These are phyloP conservation scores for Lasioglossum marginatum DNA, from an alignment of 2,888 invertebrate species.

Conservation along the genomic window DNA sequence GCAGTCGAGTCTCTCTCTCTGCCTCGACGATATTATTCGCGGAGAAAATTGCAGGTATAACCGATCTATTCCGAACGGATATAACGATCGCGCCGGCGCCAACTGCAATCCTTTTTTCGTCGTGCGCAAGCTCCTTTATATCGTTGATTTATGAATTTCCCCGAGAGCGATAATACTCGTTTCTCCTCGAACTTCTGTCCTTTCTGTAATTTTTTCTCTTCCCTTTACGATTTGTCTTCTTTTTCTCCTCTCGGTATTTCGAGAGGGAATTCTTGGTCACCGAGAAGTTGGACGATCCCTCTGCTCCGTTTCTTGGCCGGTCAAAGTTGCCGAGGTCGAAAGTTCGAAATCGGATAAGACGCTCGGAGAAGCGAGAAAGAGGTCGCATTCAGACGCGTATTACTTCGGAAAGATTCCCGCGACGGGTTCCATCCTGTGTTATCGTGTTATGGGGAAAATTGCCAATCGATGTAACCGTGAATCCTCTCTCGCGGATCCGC, in stretches of 20 bases:
- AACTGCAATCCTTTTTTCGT: not conserved
- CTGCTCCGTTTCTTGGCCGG: not conserved
- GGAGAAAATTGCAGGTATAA: slow-evolving; percentile 38
- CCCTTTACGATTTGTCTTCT: not conserved
- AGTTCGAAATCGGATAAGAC: slow-evolving; percentile 15
- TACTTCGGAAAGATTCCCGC: not conserved
- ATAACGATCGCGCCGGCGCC: slow-evolving; percentile 11
- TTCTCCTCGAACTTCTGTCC: not conserved
- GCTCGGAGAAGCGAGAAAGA: not conserved
- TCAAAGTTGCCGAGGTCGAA: slow-evolving; percentile 3
- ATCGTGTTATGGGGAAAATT: slow-evolving; percentile 28
- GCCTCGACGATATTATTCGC: slow-evolving; percentile 16
- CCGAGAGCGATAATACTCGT: slow-evolving; percentile 1
- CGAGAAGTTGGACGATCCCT: not conserved
- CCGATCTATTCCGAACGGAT: slow-evolving; percentile 46
- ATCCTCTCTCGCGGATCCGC: not conserved
- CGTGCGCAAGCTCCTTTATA: not conserved
- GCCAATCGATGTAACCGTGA: slow-evolving; percentile 19
- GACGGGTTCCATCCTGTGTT: slow-evolving; percentile 5
- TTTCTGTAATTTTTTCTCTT: not conserved
- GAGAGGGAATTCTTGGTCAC: not conserved
- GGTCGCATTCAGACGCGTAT: slow-evolving; percentile 7
- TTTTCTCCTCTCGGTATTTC: not conserved
- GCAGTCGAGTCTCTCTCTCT: slow-evolving; percentile 19
- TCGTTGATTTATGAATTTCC: slow-evolving; percentile 25